Base-by-base conservation (phyloP, 2,888 invertebrate genomes). In the Bedellia somnulentella region DNA sequence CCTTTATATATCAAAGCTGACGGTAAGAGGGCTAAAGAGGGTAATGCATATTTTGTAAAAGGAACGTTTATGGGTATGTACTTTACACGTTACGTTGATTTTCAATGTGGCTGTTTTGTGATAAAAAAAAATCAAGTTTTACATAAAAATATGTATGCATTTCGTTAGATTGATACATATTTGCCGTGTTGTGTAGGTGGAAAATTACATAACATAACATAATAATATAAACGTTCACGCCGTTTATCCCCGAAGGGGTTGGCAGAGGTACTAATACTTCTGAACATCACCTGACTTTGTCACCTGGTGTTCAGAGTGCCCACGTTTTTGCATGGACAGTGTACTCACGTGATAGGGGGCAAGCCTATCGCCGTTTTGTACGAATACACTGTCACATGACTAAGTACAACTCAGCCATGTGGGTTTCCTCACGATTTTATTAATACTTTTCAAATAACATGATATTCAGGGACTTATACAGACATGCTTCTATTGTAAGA, bases 61-160 rank as follows among this genome's bases (percentile, higher is more conserved):
- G 44, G 42, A 39, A 37, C 43, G 47, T 46, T 66, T 67, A 68
- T 67, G 63, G 42, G 47, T 45, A 43, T 49, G 54, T 36, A 24
- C 4, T 24, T 24, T 24, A 24, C 14, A 1, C 5, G 12, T 9
- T 24, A 3, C 4, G 14, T 8, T 2, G 3, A 24, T 3, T 12
- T n/a, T n/a, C 21, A n/a, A 21, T n/a, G 9, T n/a, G 8, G 21
- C 21, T 21, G 21, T 21, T n/a, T 3, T 8, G 2, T 3, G n/a
- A 21, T 21, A 21, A n/a, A 2, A n/a, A n/a, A 10, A 8, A 21
- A 3, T n/a, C 2, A 3, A n/a, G n/a, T 8, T 21, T n/a, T n/a
- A 3, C 3, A 21, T 8, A 10, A n/a, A n/a, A n/a, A 10, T n/a
- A 21, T 21, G 21, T 21, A 8, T n/a, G 21, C 8, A n/a, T 21